Base-by-base conservation (phyloP, 2,888 invertebrate genomes). In the Oligia latruncula region DNA sequence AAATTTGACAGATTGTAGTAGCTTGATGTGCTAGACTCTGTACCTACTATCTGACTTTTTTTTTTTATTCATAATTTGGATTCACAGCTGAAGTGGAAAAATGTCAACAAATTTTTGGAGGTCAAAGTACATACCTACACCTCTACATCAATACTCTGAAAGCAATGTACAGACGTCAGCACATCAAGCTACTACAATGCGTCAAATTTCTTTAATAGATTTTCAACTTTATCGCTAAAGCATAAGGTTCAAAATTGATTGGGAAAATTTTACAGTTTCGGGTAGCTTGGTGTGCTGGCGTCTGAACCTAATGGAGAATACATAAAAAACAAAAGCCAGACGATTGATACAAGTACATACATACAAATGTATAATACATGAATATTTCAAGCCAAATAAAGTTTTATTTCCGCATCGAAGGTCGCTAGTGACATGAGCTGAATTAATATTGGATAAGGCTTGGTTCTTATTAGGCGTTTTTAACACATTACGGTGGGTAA, bases 341-440 rank as follows among this genome's bases (percentile, higher is more conserved):
- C 82, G 70, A 58, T 68, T 29, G 58, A n/a, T 66, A 72, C 62
- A 55, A 43, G 84, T 78, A 72, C 73, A n/a, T 60, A 5, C 0
- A 71, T 85, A 29, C 29, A 29, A 29, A 29, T 29, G 29, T 29
- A 80, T 82, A 79, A 72, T 78, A 62, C 43, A 86, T 79, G 81
- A 87, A 87, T 90, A 88, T 84, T 85, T 84, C 75, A 79, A 55
- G 17, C 20, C 58, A 29, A 78, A 83, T 86, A 71, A 78, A 71
- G 55, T 80, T 83, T 84, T 88, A 85, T 82, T 80, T 81, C 80
- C 68, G 5, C 29, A 11, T 35, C 60, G 78, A 90, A 89, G 89
- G 90, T 72, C 85, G n/a, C 0, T 4, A 9, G 9, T 23, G 35
- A 43, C 81, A 74, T 84, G 90, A 76, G 13, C 1, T 49, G 90